Percentiles rank a stretch among this genome's conserved stretches.
These are phyloP conservation scores for Larimichthys polyactis DNA, from an alignment of 2,113 vertebrate genomes.

Conservation along the genomic window DNA sequence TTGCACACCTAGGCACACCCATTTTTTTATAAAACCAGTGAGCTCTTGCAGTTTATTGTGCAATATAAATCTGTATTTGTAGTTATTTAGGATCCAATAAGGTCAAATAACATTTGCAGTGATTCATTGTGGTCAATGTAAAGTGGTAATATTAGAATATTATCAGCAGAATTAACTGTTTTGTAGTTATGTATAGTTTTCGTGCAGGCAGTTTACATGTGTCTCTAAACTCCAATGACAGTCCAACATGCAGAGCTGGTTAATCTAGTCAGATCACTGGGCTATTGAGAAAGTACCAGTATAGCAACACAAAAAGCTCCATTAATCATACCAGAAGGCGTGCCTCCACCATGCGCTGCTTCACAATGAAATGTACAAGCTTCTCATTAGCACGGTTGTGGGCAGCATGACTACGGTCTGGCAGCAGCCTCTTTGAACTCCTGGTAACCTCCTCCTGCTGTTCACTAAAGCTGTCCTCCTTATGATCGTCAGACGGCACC, in stretches of 20 bases:
- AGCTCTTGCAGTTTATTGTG: neutral
- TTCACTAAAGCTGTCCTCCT: slow-evolving; percentile 49
- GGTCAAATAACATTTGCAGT: too few species aligned
- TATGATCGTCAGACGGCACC: slow-evolving; percentile 44
- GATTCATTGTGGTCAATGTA: too few species aligned
- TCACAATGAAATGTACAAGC: slow-evolving; percentile 92
- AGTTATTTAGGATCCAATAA: too few species aligned
- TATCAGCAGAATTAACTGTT: too few species aligned
- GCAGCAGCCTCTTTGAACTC: slow-evolving; percentile 87
- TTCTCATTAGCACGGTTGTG: slow-evolving; percentile 91
- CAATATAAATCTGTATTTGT: too few species aligned
- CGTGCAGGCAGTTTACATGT: neutral
- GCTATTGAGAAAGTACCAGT: neutral
- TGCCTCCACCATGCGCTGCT: slow-evolving; percentile 86
- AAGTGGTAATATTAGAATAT: too few species aligned
- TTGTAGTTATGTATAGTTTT: too few species aligned
- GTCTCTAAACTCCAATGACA: neutral
- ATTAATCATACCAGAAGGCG: slow-evolving; percentile 85
- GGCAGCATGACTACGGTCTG: slow-evolving; percentile 90
- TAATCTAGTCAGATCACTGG: neutral
- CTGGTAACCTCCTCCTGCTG: slow-evolving; percentile 64
- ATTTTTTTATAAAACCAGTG: neutral
- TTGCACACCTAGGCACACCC: neutral
- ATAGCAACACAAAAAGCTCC: neutral
- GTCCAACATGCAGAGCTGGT: neutral